Base-by-base conservation (phyloP, 2,113 vertebrate genomes). In the Nesoenas mayeri region DNA sequence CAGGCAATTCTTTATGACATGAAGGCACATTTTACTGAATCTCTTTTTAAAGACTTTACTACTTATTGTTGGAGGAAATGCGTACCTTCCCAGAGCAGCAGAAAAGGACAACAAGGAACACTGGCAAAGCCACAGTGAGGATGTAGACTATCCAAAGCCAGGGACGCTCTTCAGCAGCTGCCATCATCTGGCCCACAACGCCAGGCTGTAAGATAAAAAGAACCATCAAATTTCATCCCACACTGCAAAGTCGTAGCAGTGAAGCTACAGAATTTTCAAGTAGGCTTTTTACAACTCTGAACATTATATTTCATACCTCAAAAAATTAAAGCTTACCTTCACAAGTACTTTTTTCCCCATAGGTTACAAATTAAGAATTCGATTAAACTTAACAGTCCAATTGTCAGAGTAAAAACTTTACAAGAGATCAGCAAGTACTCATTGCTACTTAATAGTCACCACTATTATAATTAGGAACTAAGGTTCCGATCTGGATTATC, bases 61-160 rank as follows among this genome's bases (percentile, higher is more conserved):
- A 21, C 6, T 47, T 25, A 47, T 32, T 44, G 80, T 2, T 5
- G 6, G 31, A 94, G 8, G 47, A 92, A 92, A 60, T 7, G 19
- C 90, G 21, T 97, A 99, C 99, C 99, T 99, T 99, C 71, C 99
- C 99, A 48, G 99, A 99, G 93, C 99, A 99, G 98, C 99, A 99
- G 98, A 99, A 99, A 80, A 99, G 98, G 24, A 99, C 95, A 94
- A 99, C 98, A 60, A 99, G 99, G 89, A 99, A 98, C 40, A 99
- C 97, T 0, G 99, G 99, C 48, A 99, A 85, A 70, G 99, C 99
- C 69, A 99, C 99, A 1, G 99, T 99, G 78, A 99, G 97, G 84
- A 99, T 98, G 86, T 99, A 99, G 67, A 99, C 98, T 11, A 99
- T 96, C 99, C 99, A 99, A 54, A 99, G 98, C 99, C 99, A 99